phyloP scores from a whole-genome alignment of 1,140 invertebrate genomes.

The Uloborus diversus region DNA sequence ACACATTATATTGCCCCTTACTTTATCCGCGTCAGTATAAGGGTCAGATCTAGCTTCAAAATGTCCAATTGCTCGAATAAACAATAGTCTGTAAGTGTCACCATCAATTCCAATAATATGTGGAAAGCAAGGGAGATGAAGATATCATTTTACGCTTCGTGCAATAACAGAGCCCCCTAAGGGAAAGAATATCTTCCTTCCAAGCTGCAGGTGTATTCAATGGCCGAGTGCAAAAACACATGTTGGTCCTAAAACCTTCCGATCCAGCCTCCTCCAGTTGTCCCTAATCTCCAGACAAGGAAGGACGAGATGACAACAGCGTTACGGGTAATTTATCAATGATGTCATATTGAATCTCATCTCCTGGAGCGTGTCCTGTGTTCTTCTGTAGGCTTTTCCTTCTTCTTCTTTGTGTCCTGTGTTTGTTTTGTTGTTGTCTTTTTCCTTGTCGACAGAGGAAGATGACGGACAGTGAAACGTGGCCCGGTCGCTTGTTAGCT shows the following conservation, averaged over 20 bases:
- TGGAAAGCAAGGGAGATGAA: no score
- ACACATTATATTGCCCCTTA: no score
- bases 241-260: neutral
- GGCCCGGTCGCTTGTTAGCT: slow-evolving; percentile 19
- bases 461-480: neutral
- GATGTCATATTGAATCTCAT: slow-evolving; percentile 54
- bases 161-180: neutral
- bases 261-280: neutral
- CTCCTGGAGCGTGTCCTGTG: neutral
- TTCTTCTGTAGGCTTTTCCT: neutral
- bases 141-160: neutral
- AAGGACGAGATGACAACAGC: slow-evolving; percentile 14
- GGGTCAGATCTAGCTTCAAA: no score
- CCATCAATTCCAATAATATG: no score
- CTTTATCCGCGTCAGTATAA: no score
- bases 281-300: neutral
- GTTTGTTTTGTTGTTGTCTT: neutral
- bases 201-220: neutral
- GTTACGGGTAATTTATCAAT: slow-evolving; percentile 50
- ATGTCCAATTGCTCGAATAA: no score
- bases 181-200: neutral
- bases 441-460: neutral
- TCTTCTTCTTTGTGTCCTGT: neutral
- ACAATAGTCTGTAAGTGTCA: no score
- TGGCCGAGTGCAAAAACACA: neutral